Evolutionary conservation across 2,888 invertebrate species (phyloP), one percentile per base, ranked within the genome.

Genomic region (Ectemnius lituratus): DNA sequence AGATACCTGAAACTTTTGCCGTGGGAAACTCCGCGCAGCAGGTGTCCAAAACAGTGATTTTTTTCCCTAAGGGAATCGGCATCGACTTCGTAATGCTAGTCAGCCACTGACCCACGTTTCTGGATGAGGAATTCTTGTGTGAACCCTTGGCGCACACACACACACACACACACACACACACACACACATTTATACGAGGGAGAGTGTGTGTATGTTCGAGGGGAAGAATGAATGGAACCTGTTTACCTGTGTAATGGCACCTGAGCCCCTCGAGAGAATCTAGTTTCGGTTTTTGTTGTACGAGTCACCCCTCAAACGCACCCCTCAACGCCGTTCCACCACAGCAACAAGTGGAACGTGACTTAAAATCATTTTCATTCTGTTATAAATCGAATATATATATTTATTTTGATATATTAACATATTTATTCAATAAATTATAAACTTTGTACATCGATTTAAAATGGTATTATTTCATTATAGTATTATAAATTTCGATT

Each of bases 181-280:
- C n/a, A n/a, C 27, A 20, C 14, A 18, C 57, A 23, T 56, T 46
- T 8, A 23, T 28, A 20, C 45, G 23, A 3, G 23, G 23, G 37
- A 37, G 23, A 56, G 61, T 37, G 47, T 45, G 18, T 70, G 59
- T 37, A 61, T 52, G n/a, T 52, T 2, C 56, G 58, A 62, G 66
- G 77, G 78, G 75, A 73, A 62, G 70, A 79, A 80, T 85, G 82
- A 85, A 85, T 85, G 80, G 81, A 80, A 86, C 86, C 86, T 86
- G 86, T 84, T 77, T 78, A 66, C 73, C 61, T 63, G 78, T 70
- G 70, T 70, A 71, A 73, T 70, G 72, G 76, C 84, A 85, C 81
- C 84, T 84, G 82, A 82, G 70, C 75, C 49, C 70, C 71, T 23
- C 66, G 47, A 4, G 11, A 52, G 56, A 46, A 62, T 66, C 61